Base-by-base conservation (phyloP, 1,140 invertebrate species). In the Dufourea novaeangliae region DNA sequence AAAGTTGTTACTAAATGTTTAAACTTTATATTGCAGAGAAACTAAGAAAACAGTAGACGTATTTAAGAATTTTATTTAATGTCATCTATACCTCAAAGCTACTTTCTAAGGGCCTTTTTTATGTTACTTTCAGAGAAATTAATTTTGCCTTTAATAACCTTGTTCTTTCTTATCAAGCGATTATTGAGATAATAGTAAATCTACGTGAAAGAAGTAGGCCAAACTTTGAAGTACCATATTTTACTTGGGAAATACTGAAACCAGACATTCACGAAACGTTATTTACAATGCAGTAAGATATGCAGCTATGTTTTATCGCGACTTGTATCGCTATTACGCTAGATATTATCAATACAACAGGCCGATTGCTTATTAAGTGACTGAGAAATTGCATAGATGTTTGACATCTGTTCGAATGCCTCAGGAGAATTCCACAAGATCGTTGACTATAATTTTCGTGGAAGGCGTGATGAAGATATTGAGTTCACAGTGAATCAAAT, bases 351-450 rank as follows among this genome's bases (percentile, higher is more conserved):
- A n/a, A 50, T 50, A 50, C 46, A 50, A n/a, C 20, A n/a, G 20
- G 46, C 46, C 46, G n/a, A 50, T 50, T 50, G 46, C 46, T 50
- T 50, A 50, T 50, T 50, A 50, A 50, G 46, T n/a, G 46, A 50
- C 46, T n/a, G 46, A n/a, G 46, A 50, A 50, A 50, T n/a, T 50
- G 46, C 46, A 50, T 50, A 50, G 46, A 50, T 50, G 46, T 50
- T 50, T 17, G 20, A 50, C 46, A 50, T 17, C 46, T 50, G 46
- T 50, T 50, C 46, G 46, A 50, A 50, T n/a, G n/a, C 46, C n/a
- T n/a, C n/a, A 50, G 7, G 3, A n/a, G n/a, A n/a, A 50, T 50
- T 50, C 46, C 46, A n/a, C 34, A n/a, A 20, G 20, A 22, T 7
- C 46, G 46, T 50, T 8, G 20, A 8, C 46, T n/a, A 50, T 50